Evolutionary conservation across 2,797 vertebrate genomes (phyloP).

Genomic region (Sebastes variabilis): DNA sequence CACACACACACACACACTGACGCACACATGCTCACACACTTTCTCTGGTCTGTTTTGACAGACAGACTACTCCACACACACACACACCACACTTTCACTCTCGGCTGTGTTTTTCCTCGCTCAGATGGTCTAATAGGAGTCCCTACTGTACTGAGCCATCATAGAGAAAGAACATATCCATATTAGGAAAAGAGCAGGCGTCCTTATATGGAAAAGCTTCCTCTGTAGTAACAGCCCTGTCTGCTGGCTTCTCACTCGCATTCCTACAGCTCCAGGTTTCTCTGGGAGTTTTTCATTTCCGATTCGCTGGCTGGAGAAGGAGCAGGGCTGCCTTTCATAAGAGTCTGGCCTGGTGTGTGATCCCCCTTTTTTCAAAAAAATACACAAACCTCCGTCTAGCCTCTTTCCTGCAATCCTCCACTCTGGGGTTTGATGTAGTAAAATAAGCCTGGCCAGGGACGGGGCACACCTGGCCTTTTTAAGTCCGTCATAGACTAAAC

Average conservation of each 20-base stretch:
- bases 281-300: slow-evolving; percentile 96
- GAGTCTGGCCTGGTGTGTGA: slow-evolving; percentile 90
- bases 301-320: slow-evolving; percentile 90
- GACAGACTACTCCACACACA: background rate
- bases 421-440: slow-evolving; percentile 91
- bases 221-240: slow-evolving; percentile 90
- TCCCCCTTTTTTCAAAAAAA: slow-evolving; percentile 84
- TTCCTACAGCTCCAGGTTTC: slow-evolving; percentile 89
- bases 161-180: slow-evolving; percentile 76
- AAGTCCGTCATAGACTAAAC: slow-evolving; percentile 80
- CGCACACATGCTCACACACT: slow-evolving; percentile 8
- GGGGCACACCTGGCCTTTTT: slow-evolving; percentile 87
- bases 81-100: slow-evolving; percentile 48
- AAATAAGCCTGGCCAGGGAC: slow-evolving; percentile 83
- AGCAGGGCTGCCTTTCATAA: slow-evolving; percentile 91
- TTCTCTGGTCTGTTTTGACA: background rate
- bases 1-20: slow-evolving; percentile 14
- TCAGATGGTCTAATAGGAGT: slow-evolving; percentile 56
- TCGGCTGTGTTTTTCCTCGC: slow-evolving; percentile 30
- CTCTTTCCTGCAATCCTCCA: slow-evolving; percentile 91
- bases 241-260: slow-evolving; percentile 89
- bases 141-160: slow-evolving; percentile 74
- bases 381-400: slow-evolving; percentile 96
- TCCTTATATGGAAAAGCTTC: slow-evolving; percentile 93
- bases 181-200: slow-evolving; percentile 82